Evolutionary conservation across 2,888 invertebrate species (phyloP).

Genomic region (Nomada goodeniana): DNA sequence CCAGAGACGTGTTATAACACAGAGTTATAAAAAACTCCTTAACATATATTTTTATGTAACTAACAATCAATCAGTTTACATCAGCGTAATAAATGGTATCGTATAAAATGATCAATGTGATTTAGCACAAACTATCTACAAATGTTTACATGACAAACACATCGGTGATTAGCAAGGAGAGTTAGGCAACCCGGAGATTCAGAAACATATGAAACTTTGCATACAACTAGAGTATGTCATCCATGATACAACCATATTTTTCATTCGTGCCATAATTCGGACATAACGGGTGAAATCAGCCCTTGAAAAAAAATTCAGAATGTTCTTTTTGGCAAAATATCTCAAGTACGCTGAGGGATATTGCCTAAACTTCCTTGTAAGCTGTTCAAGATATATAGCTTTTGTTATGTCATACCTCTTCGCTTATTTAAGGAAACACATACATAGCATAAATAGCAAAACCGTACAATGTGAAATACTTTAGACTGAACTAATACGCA

Average conservation of each 20-base stretch:
- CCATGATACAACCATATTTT: no score
- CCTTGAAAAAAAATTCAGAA: no score
- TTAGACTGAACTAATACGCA: conserved; percentile 44
- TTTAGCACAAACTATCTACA: conserved; percentile 36
- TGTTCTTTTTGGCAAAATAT: no score
- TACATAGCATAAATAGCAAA: conserved; percentile 8
- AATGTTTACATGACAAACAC: neutral
- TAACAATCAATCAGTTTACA: conserved; percentile 9
- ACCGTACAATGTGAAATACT: conserved; percentile 22
- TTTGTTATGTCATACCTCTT: conserved; percentile 17
- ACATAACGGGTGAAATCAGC: no score
- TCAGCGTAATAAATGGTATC: conserved; percentile 9
- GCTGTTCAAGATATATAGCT: neutral
- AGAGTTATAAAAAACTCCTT: conserved; percentile 19
- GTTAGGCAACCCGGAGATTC: neutral
- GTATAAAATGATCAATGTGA: conserved; percentile 30
- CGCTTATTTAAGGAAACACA: neutral
- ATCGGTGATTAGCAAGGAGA: neutral
- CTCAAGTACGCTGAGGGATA: no score
- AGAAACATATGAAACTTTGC: neutral
- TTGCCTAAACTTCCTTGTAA: no score
- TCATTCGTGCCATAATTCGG: no score
- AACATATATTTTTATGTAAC: conserved; percentile 23
- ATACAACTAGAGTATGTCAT: neutral
- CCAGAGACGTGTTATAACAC: conserved; percentile 6